Conservation (phyloP, 1,140 invertebrate species). For the Bemisia tabaci region DNA sequence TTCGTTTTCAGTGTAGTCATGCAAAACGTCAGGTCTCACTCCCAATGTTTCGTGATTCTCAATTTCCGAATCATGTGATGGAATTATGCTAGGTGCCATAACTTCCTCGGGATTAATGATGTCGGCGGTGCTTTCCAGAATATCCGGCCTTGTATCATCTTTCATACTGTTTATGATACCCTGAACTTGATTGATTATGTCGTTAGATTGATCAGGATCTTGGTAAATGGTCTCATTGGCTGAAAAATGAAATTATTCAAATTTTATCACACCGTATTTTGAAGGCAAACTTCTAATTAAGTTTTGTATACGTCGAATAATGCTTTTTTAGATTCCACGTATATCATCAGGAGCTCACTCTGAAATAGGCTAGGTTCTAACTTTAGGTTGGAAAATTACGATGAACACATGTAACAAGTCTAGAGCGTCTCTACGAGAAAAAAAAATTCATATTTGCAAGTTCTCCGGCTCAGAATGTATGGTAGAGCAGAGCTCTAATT, state of each 20-base stretch:
- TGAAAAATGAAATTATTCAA: slow-evolving; percentile 5
- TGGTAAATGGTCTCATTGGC: slow-evolving; percentile 2
- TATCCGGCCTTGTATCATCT: background rate
- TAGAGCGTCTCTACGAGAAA: too few relatives aligned
- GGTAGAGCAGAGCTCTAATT: too few relatives aligned
- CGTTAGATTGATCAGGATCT: background rate
- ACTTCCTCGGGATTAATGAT: background rate
- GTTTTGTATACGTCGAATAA: too few relatives aligned
- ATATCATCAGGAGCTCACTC: too few relatives aligned
- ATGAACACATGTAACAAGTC: too few relatives aligned
- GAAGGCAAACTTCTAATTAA: too few relatives aligned
- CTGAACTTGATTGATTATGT: background rate
- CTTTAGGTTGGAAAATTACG: too few relatives aligned
- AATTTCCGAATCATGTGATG: background rate
- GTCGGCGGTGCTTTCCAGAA: background rate
- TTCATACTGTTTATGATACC: background rate
- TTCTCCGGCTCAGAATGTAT: too few relatives aligned
- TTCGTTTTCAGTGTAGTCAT: background rate
- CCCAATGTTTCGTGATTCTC: background rate
- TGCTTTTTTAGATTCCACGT: too few relatives aligned
- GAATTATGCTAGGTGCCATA: background rate
- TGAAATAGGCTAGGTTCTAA: too few relatives aligned
- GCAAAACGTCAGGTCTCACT: background rate
- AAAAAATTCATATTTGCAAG: too few relatives aligned
- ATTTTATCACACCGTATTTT: too few relatives aligned